phyloP scores from a whole-genome alignment of 2,888 invertebrate species.

The Pedicia rivosa region DNA sequence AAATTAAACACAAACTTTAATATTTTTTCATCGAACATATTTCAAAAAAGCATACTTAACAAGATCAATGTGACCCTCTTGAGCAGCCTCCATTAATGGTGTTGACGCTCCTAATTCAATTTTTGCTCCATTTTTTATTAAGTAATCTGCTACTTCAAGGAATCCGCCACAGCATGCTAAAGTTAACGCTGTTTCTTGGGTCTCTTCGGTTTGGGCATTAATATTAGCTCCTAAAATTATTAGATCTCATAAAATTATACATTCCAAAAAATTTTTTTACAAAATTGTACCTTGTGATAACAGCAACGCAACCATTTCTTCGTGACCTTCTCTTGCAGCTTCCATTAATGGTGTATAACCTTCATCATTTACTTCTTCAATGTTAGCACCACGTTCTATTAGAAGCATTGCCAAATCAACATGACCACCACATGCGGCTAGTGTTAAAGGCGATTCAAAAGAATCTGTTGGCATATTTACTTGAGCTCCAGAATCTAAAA shows the following conservation, averaged over 20 bases:
- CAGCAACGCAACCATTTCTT: slow-evolving; percentile 92
- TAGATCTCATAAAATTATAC: slow-evolving; percentile 19
- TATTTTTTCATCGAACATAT: neutral
- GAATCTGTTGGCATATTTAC: slow-evolving; percentile 98
- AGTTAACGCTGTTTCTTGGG: slow-evolving; percentile 91
- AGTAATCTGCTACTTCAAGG: slow-evolving; percentile 86
- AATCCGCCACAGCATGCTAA: slow-evolving; percentile 92
- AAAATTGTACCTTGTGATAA: slow-evolving; percentile 83
- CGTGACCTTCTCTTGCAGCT: slow-evolving; percentile 95
- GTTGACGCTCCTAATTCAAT: slow-evolving; percentile 90
- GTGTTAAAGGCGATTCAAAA: slow-evolving; percentile 94
- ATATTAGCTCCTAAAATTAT: slow-evolving; percentile 94
- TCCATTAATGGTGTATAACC: slow-evolving; percentile 99
- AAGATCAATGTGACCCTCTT: slow-evolving; percentile 91
- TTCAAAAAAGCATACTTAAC: slow-evolving; percentile 24
- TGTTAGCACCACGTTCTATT: slow-evolving; percentile 93
- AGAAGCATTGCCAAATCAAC: slow-evolving; percentile 91
- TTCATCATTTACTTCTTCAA: slow-evolving; percentile 98
- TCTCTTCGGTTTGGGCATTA: slow-evolving; percentile 97
- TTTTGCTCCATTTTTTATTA: slow-evolving; percentile 89
- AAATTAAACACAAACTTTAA: slow-evolving; percentile 20
- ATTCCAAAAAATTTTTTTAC: slow-evolving; percentile 26
- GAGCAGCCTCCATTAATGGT: slow-evolving; percentile 96
- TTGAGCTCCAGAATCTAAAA: slow-evolving; percentile 94
- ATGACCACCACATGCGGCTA: slow-evolving; percentile 98